A percentile compares a stretch with the other conserved stretches of the same genome.
Conservation (phyloP, 2,113 vertebrate species). For the Pseudorhombus dupliciocellatus region DNA sequence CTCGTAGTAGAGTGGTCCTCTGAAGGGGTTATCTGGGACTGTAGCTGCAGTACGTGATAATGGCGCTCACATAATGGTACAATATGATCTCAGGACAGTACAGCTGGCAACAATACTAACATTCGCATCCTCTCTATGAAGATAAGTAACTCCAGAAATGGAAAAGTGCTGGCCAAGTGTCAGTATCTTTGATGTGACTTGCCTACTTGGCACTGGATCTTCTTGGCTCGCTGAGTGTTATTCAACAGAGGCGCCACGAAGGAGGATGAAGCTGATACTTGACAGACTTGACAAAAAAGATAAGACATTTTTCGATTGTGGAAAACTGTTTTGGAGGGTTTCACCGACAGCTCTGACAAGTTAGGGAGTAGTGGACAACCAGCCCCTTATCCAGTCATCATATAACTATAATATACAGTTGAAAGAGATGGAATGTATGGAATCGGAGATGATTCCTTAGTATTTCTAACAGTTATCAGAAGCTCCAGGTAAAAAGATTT, state of each 20-base stretch:
- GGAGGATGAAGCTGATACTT: conserved; percentile 1
- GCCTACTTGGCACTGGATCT: conserved; percentile 8
- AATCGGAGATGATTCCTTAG: background rate
- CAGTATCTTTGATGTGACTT: background rate
- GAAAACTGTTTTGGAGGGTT: conserved; percentile 1
- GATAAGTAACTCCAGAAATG: background rate
- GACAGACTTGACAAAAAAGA: conserved; percentile 29
- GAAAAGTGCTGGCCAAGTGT: background rate
- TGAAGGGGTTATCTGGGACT: background rate
- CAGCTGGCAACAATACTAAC: conserved; percentile 28
- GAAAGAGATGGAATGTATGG: background rate
- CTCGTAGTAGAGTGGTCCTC: background rate
- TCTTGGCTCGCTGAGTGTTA: conserved; percentile 34
- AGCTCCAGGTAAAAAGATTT: background rate
- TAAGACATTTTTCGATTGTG: background rate
- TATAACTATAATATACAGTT: background rate
- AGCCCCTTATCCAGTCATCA: background rate
- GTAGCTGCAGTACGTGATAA: background rate
- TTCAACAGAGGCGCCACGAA: conserved; percentile 35
- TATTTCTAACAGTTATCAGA: background rate
- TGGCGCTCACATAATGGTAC: background rate
- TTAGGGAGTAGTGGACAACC: background rate
- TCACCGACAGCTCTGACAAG: background rate
- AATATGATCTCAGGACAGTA: background rate
- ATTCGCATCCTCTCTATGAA: conserved; percentile 36